Evolutionary conservation across 2,113 vertebrate species (phyloP).

Genomic region (Macaca mulatta): DNA sequence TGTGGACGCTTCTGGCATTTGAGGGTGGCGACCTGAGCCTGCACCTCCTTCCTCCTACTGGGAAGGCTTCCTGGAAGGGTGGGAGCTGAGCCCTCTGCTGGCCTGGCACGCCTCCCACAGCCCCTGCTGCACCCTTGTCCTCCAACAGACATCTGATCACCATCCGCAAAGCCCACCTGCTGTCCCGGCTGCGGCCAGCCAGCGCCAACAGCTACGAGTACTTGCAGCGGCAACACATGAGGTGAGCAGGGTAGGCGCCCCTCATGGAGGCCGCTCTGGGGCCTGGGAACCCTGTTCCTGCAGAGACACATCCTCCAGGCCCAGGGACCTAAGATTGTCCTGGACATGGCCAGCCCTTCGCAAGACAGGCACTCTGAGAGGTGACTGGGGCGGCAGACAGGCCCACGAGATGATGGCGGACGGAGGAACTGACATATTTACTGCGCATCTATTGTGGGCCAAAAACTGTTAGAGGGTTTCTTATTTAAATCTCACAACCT

Average conservation of each 20-base stretch:
- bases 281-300: not conserved
- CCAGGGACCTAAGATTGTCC: not conserved
- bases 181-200: not conserved
- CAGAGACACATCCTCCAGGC: not conserved
- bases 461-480: not conserved
- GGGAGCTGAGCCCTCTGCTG: not conserved
- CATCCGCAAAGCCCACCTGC: slow-evolving; percentile 47
- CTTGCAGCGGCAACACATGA: slow-evolving; percentile 32
- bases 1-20: not conserved
- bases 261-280: not conserved
- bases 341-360: not conserved
- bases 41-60: not conserved
- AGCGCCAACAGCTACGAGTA: slow-evolving; percentile 62
- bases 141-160: slow-evolving; percentile 79
- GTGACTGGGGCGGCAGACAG: not conserved
- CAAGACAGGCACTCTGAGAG: rapidly evolving
- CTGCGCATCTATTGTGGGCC: not conserved
- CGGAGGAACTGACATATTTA: not conserved
- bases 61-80: not conserved
- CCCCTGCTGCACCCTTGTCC: not conserved
- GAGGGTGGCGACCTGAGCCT: not conserved
- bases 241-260: not conserved
- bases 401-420: rapidly evolving
- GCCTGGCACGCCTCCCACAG: not conserved
- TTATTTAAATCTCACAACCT: not conserved